These are phyloP conservation scores for Solenopsis invicta DNA, from an alignment of 1,140 invertebrate species.

Conservation along the genomic window DNA sequence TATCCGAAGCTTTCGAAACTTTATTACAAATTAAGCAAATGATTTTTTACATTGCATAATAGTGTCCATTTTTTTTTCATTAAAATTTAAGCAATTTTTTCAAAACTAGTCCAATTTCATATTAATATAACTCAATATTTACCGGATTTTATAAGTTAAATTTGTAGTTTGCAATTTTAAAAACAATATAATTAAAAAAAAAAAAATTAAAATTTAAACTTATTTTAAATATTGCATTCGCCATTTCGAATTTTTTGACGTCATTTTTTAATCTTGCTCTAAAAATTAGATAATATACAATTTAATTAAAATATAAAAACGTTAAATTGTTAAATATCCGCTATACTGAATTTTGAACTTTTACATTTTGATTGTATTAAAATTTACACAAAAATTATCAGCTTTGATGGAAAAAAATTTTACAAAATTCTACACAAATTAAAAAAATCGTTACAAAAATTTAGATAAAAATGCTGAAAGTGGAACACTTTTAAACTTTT, in stretches of 20 bases:
- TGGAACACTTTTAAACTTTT: no score
- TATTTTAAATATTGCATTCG: background rate
- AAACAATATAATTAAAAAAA: no score
- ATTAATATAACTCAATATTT: background rate
- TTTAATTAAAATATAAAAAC: background rate
- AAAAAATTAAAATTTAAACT: background rate
- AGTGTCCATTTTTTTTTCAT: background rate
- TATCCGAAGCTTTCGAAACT: background rate
- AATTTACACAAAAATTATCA: no score
- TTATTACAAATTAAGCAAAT: background rate
- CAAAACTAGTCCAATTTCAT: background rate
- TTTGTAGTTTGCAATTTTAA: background rate
- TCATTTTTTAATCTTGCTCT: background rate
- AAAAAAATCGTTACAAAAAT: no score
- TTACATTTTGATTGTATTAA: background rate
- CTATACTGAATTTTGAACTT: background rate
- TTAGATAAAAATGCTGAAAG: no score
- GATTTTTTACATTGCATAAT: background rate
- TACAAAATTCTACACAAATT: no score
- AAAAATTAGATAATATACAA: background rate
- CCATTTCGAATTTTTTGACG: background rate
- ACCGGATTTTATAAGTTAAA: background rate
- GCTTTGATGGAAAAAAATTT: no score
- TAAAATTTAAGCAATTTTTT: background rate
- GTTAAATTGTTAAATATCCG: background rate